phyloP scores from a whole-genome alignment of 1,140 invertebrate genomes.

The Schlechtendalia chinensis region DNA sequence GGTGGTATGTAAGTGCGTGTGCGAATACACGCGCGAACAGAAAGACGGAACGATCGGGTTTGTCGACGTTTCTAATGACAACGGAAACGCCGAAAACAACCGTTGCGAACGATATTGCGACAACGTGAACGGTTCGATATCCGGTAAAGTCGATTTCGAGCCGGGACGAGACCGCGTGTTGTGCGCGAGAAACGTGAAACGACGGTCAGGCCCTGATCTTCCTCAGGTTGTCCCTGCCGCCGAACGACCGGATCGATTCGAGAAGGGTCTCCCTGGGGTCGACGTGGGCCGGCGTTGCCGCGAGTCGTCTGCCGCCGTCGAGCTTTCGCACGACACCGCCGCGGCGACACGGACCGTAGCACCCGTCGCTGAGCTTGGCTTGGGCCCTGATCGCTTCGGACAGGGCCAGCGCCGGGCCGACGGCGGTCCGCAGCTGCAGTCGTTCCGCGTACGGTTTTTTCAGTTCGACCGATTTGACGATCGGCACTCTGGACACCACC shows the following conservation, averaged over 20 bases:
- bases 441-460: conserved; percentile 53
- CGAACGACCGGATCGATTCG: conserved; percentile 71
- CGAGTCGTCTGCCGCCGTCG: conserved; percentile 51
- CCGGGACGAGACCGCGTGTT: too few species aligned
- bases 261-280: conserved; percentile 68
- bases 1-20: too few species aligned
- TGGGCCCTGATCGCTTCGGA: conserved; percentile 57
- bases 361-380: conserved; percentile 50
- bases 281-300: not conserved
- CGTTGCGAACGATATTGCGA: too few species aligned
- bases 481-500: conserved; percentile 53
- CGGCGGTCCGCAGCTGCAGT: not conserved
- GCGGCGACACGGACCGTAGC: not conserved
- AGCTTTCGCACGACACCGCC: too few species aligned
- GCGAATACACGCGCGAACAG: not conserved
- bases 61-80: not conserved
- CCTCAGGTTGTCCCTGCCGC: conserved; percentile 62
- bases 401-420: conserved; percentile 55
- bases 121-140: too few species aligned
- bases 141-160: too few species aligned
- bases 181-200: too few species aligned
- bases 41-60: conserved; percentile 1
- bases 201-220: conserved; percentile 57
- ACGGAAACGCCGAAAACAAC: conserved; percentile 9
- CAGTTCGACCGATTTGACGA: conserved; percentile 54